Percentiles rank a stretch among this genome's conserved stretches.
Conservation (phyloP, 2,797 vertebrate species). For the Sphenodon punctatus region DNA sequence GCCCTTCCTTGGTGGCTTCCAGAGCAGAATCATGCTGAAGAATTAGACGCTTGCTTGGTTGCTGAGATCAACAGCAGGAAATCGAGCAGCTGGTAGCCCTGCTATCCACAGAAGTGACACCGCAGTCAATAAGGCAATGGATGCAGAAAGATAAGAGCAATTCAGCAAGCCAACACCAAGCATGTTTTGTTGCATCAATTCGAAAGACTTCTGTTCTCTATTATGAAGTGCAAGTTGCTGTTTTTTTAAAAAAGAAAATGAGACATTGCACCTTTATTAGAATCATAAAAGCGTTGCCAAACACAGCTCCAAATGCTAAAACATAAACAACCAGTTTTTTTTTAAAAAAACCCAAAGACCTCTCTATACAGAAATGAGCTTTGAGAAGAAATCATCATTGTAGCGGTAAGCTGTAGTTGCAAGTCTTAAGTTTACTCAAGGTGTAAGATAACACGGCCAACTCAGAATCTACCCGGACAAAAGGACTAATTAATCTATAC, state of each 20-base stretch:
- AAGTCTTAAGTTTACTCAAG: slow-evolving; percentile 41
- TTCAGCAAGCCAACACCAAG: not conserved
- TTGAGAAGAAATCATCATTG: not conserved
- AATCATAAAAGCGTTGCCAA: not conserved
- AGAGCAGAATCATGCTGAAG: slow-evolving; percentile 19
- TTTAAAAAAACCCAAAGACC: too few species aligned
- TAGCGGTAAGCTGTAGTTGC: slow-evolving; percentile 3
- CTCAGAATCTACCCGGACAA: slow-evolving; percentile 56
- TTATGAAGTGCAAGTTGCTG: not conserved
- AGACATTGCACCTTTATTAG: not conserved
- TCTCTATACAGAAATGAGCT: slow-evolving; percentile 8
- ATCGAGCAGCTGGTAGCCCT: slow-evolving; percentile 3
- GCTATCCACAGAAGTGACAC: not conserved
- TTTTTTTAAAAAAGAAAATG: not conserved
- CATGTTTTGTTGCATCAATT: not conserved
- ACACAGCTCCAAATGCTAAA: not conserved
- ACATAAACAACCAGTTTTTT: too few species aligned
- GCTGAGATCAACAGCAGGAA: slow-evolving; percentile 3
- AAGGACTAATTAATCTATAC: slow-evolving; percentile 73
- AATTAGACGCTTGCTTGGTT: not conserved
- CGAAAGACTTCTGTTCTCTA: not conserved
- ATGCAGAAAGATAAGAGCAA: not conserved
- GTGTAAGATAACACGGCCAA: slow-evolving; percentile 55
- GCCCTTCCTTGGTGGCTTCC: slow-evolving; percentile 30
- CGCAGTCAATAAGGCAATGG: not conserved